Conservation (phyloP, 2,797 vertebrate genomes). For the Acipenser ruthenus region DNA sequence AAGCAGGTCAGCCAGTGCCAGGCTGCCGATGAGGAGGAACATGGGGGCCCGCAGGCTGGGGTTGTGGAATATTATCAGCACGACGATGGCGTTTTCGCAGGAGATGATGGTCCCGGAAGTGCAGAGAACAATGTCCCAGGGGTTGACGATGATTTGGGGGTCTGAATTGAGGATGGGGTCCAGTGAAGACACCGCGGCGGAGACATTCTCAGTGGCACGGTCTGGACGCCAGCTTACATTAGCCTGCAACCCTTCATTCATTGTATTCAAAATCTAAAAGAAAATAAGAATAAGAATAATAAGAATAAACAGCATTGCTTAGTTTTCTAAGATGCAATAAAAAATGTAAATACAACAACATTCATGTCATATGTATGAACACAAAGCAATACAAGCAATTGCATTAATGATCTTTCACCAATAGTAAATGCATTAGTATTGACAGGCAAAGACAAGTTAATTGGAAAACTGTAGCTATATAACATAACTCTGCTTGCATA, state of each 20-base stretch:
- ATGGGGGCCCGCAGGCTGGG: slow-evolving; percentile 89
- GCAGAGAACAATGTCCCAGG: slow-evolving; percentile 96
- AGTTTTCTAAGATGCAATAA: too few species aligned
- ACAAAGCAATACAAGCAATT: too few species aligned
- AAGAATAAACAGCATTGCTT: too few species aligned
- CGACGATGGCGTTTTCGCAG: slow-evolving; percentile 93
- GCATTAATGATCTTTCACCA: too few species aligned
- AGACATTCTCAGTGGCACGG: slow-evolving; percentile 71
- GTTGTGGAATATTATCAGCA: slow-evolving; percentile 97
- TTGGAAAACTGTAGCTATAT: too few species aligned
- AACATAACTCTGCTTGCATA: too few species aligned
- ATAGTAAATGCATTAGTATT: too few species aligned
- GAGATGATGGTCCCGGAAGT: slow-evolving; percentile 93
- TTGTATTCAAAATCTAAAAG: slow-evolving; percentile 73
- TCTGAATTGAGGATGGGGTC: slow-evolving; percentile 54
- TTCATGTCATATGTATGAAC: too few species aligned
- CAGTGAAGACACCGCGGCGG: slow-evolving; percentile 58
- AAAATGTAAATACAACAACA: too few species aligned
- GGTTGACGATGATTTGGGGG: slow-evolving; percentile 80
- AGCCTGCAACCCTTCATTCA: slow-evolving; percentile 84
- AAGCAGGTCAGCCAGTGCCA: slow-evolving; percentile 92
- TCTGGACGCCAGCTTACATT: slow-evolving; percentile 81
- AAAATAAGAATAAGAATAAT: background rate
- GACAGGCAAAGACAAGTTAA: too few species aligned
- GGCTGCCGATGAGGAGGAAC: slow-evolving; percentile 95